Percentiles rank a stretch among this genome's conserved stretches.
These are phyloP conservation scores for Echinometra lucunter DNA, from an alignment of 53 echinoderm and acorn worm genomes.

Conservation along the genomic window DNA sequence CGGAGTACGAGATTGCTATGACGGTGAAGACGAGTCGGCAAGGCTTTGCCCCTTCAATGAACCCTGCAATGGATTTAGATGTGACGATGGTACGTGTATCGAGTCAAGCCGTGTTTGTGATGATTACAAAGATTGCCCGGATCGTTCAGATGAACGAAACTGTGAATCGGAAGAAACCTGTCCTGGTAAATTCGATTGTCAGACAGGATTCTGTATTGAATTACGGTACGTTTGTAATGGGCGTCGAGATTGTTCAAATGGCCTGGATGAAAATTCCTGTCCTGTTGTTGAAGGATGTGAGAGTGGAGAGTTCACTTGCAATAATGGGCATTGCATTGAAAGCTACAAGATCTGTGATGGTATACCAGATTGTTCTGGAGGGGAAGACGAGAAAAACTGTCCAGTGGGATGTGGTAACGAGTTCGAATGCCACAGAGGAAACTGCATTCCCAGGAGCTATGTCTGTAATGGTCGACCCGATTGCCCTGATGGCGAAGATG, in stretches of 20 bases:
- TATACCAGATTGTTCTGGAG: constrained; percentile 13
- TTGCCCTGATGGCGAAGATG: constrained; percentile 78
- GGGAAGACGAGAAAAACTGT: constrained; percentile 41
- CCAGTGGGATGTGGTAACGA: constrained; percentile 18
- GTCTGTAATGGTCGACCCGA: constrained; percentile 74
- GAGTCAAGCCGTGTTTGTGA: constrained; percentile 44
- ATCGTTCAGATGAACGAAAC: constrained; percentile 61
- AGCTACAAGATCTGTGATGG: neutral
- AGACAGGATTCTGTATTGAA: constrained; percentile 57
- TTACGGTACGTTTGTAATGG: constrained; percentile 52
- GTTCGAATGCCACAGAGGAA: constrained; percentile 68
- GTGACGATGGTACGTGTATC: constrained; percentile 61
- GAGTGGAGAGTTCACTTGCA: neutral
- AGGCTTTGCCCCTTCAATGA: constrained; percentile 32
- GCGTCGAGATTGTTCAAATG: constrained; percentile 56
- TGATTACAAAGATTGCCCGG: constrained; percentile 45
- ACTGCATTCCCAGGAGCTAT: constrained; percentile 68
- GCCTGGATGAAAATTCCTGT: constrained; percentile 63
- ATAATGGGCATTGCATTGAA: constrained; percentile 12
- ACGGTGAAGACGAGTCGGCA: constrained; percentile 63
- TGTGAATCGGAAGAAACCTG: neutral
- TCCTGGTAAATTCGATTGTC: constrained; percentile 52
- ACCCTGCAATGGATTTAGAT: constrained; percentile 14
- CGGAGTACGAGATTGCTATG: constrained; percentile 60
- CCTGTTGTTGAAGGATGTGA: constrained; percentile 47